Base-by-base conservation (phyloP, 2,888 invertebrate species). In the Alcis repandata region DNA sequence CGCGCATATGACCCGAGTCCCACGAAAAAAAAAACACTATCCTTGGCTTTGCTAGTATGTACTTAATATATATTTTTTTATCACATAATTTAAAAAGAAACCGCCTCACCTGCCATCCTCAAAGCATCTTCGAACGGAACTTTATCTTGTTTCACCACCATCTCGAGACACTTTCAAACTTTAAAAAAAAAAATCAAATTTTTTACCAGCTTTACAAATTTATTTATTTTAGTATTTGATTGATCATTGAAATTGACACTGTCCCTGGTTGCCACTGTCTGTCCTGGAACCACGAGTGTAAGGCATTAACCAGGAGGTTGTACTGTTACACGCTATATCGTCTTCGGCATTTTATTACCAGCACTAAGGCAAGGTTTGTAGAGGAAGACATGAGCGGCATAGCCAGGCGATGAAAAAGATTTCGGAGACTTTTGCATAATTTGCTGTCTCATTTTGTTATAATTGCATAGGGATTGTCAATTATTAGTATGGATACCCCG, bases 81-180 rank as follows among this genome's bases (percentile, higher is more conserved):
- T 4, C 27, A 2, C 27, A 27, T 27, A 27, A 27, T 4, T 27
- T 27, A 2, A 27, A 27, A 27, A 27, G 6, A 27, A 27, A 15
- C 6, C 8, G 19, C 63, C 75, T 68, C 36, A 87, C 88, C 88
- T 63, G 87, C 82, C 81, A 83, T 79, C 43, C 73, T 72, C 38
- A 89, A 68, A 0, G 88, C 88, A 53, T 87, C 83, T 68, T 89
- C 88, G 66, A 83, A 89, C 0, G 77, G 60, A 38, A 86, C 80
- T 65, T 79, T 82, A 2, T 79, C 78, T n/a, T 62, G 38, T 69
- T 81, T 85, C 9, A 52, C 74, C 32, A 27, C 54, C 56, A 57
- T 59, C 22, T 59, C 22, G 8, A 22, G 2, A 8, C 46, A 20
- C n/a, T 22, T 11, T 22, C 7, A 22, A 46, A 3, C 11, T 13